A percentile compares a stretch with the other conserved stretches of the same genome.
Evolutionary conservation across 2,888 invertebrate genomes (phyloP).

Genomic region (Notodonta dromedarius): DNA sequence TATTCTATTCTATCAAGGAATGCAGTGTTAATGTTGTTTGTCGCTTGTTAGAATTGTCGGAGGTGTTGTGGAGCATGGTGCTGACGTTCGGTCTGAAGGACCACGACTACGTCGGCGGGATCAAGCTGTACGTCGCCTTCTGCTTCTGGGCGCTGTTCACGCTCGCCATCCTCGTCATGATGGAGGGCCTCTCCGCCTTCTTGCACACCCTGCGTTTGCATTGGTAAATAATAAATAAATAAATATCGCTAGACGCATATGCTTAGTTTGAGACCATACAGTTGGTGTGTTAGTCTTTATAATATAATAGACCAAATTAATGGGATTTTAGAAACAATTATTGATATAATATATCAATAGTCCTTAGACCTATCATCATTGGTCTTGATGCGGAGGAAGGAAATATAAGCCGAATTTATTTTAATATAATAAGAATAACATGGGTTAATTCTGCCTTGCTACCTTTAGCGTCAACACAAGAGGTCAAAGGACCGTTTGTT

Average conservation of each 20-base stretch:
- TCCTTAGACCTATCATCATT: no score
- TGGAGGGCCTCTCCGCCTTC: slow-evolving; percentile 99
- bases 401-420: no score
- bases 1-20: no score
- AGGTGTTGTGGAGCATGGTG: slow-evolving; percentile 98
- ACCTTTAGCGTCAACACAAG: no score
- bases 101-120: slow-evolving; percentile 88
- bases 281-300: no score
- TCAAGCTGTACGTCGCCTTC: slow-evolving; percentile 93
- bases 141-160: slow-evolving; percentile 96
- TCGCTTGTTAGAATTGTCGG: slow-evolving; percentile 87
- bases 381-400: no score
- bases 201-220: slow-evolving; percentile 98
- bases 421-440: no score
- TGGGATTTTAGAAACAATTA: no score
- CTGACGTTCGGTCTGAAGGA: slow-evolving; percentile 88
- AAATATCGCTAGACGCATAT: background rate
- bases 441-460: no score
- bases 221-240: slow-evolving; percentile 86
- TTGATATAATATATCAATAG: no score
- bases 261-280: no score
- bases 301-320: no score
- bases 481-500: background rate
- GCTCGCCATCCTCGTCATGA: slow-evolving; percentile 96
- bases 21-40: background rate